Evolutionary conservation across 2,113 vertebrate genomes (phyloP).

Genomic region (Myodes glareolus): DNA sequence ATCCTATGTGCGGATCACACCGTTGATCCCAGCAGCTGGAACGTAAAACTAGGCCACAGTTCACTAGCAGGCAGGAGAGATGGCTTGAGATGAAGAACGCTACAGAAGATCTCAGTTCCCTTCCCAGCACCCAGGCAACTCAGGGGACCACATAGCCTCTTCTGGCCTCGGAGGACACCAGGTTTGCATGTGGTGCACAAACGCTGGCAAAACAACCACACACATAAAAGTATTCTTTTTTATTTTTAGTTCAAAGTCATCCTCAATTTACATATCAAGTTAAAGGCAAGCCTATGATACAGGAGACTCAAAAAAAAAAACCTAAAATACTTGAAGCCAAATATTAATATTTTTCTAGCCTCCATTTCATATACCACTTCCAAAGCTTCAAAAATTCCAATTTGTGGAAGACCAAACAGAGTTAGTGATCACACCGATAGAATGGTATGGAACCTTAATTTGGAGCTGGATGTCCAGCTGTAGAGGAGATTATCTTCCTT

Average conservation of each 20-base stretch:
- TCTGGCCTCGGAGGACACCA: not conserved
- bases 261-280: not conserved
- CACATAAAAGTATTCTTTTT: not conserved
- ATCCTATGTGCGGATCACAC: not conserved
- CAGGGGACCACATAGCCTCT: not conserved
- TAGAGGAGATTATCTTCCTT: not conserved
- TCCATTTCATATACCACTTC: not conserved
- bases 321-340: not conserved
- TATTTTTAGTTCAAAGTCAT: not conserved
- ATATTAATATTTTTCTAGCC: slow-evolving; percentile 11
- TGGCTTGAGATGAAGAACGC: not conserved
- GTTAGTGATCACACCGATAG: not conserved
- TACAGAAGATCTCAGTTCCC: not conserved
- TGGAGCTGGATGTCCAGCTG: not conserved
- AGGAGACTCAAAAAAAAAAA: not conserved
- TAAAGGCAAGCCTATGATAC: not conserved
- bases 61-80: not conserved
- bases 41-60: not conserved
- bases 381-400: not conserved
- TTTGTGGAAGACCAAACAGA: not conserved
- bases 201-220: not conserved
- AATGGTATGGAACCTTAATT: not conserved
- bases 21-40: not conserved
- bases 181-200: not conserved
- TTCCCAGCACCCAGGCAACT: not conserved